Base-by-base conservation (phyloP, 2,888 invertebrate genomes). In the Latheticus oryzae region DNA sequence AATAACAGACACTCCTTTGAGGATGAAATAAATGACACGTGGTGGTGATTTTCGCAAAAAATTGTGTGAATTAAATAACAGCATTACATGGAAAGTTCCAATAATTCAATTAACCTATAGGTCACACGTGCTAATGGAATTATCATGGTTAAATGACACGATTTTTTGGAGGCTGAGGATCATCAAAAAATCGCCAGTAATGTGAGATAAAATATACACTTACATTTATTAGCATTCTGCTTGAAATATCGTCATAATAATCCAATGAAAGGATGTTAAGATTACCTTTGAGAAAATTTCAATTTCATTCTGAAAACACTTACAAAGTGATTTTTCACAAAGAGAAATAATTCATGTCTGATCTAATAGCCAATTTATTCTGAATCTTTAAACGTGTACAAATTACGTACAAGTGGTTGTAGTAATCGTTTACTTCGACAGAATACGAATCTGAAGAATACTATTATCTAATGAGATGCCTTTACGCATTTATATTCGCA, bases 51-150 rank as follows among this genome's bases (percentile, higher is more conserved):
- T n/a, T n/a, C n/a, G n/a, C n/a, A n/a, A n/a, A n/a, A n/a, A n/a
- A n/a, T n/a, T n/a, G n/a, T n/a, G n/a, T n/a, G n/a, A n/a, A n/a
- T n/a, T n/a, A n/a, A n/a, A n/a, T n/a, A n/a, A n/a, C n/a, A n/a
- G n/a, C n/a, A n/a, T 42, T 28, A 42, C 26, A 5, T 42, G 15
- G 13, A 1, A 15, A 19, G 37, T 19, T 37, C 8, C 19, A 17
- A 21, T 17, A 26, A 42, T 42, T 42, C 42, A 28, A 16, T 28
- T 42, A 42, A 42, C 42, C 42, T 26, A 11, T 26, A 16, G 42
- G 42, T 42, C 42, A 26, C 24, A 28, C 8, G 42, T 42, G 42
- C 28, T 42, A 42, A 42, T 42, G n/a, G n/a, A n/a, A n/a, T n/a
- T n/a, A n/a, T n/a, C n/a, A n/a, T n/a, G n/a, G n/a, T n/a, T n/a